Evolutionary conservation across 2,113 vertebrate genomes (phyloP), one percentile per base, ranked within the genome.

Genomic region (Speoplatyrhinus poulsoni): DNA sequence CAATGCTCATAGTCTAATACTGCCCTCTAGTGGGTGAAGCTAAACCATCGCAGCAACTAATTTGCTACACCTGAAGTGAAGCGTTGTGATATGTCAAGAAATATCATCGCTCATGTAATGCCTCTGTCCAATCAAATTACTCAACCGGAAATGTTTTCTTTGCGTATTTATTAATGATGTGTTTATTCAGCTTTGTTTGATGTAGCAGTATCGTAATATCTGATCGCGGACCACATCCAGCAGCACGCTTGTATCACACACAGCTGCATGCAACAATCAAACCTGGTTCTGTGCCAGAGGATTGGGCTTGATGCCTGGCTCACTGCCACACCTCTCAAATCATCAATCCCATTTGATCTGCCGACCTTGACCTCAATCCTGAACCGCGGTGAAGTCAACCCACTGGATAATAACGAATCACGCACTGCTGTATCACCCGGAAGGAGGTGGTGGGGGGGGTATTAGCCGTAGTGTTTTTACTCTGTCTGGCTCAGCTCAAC

Each of bases 291-390:
- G 52, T 62, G 49, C 64, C 41, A 53, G 65, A 70, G 69, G 61
- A 67, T 55, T 74, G 65, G 62, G 61, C 64, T 74, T 12, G 11
- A 41, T 12, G 62, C 67, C 65, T 71, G 75, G 62, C 73, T 82
- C 68, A 53, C 36, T 49, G 65, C 72, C 75, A 79, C 69, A 79
- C 68, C 78, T 75, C 69, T 53, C 69, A 50, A 57, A 68, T 63
- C 67, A 33, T 66, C 86, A 86, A 84, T 84, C 79, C 79, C 55
- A 67, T 74, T 72, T 74, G 76, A 87, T 79, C 75, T 73, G 76
- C 70, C 79, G 81, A 85, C 81, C 87, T 87, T 83, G 80, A 69
- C 70, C 71, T 82, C 70, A 60, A 71, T 82, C 68, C 81, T 73
- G 59, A 64, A 62, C 60, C 58, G 11, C 6, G 6, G 69, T 69